A percentile compares a stretch with the other conserved stretches of the same genome.
phyloP scores from a whole-genome alignment of 2,797 vertebrate species.

The Erithacus rubecula region DNA sequence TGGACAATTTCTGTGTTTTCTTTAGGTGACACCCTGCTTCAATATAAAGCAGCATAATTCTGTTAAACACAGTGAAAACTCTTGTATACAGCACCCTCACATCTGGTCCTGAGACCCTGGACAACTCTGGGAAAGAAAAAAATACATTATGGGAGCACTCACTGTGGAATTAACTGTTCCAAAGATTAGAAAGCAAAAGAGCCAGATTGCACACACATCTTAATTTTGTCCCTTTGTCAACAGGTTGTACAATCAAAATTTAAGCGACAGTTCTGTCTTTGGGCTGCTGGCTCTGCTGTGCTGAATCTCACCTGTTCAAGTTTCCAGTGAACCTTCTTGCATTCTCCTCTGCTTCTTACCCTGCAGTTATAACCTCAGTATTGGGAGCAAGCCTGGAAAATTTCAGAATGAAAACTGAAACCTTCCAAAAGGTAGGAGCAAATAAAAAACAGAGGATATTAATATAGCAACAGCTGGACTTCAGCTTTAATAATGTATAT shows the following conservation, averaged over 20 bases:
- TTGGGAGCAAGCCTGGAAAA: slow-evolving; percentile 69
- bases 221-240: slow-evolving; percentile 33
- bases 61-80: neutral
- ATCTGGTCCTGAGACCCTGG: neutral
- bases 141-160: neutral
- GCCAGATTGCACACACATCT: neutral
- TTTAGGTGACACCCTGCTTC: neutral
- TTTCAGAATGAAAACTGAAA: slow-evolving; percentile 63
- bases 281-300: slow-evolving; percentile 31
- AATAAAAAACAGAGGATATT: slow-evolving; percentile 70
- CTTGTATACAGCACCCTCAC: neutral
- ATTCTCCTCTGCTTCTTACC: slow-evolving; percentile 38
- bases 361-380: slow-evolving; percentile 36
- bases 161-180: neutral
- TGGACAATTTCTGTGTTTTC: neutral
- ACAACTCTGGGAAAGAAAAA: neutral
- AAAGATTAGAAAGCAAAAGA: neutral
- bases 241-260: slow-evolving; percentile 22
- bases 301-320: slow-evolving; percentile 59
- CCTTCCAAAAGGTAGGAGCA: slow-evolving; percentile 67
- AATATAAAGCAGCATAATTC: neutral
- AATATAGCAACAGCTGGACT: slow-evolving; percentile 62
- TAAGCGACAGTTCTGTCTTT: neutral
- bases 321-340: slow-evolving; percentile 51
- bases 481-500: slow-evolving; percentile 43